Evolutionary conservation across 2,113 vertebrate genomes (phyloP), one percentile per base, ranked within the genome.

Genomic region (Irena cyanogastra): DNA sequence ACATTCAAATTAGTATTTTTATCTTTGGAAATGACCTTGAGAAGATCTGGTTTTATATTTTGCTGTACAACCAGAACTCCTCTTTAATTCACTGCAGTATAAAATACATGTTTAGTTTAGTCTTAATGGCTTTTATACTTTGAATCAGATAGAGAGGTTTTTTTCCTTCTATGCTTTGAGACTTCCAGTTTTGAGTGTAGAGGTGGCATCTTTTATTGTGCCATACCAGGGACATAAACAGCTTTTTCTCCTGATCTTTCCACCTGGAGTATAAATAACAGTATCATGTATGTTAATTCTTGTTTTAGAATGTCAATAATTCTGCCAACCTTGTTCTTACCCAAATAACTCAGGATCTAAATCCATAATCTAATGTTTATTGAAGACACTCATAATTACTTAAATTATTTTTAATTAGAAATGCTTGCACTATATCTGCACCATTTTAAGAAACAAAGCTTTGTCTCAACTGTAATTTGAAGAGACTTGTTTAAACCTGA

Each of bases 401-500:
- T 74, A 7, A 33, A 9, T 9, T 24, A 16, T 45, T 80, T 65
- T 59, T 16, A 21, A 59, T 54, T 78, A 66, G 13, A 77, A 80
- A 66, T 54, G 64, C 60, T 91, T 75, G 45, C 26, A 9, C 37
- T 87, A 0, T 60, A 13, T 56, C 64, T 68, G 31, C 68, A 95
- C 39, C 37, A 22, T 68, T 70, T 20, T 27, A 79, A 52, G 41
- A 83, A 90, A 7, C 6, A 60, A 75, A 75, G 10, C 64, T 89
- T 79, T 86, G 49, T 83, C 71, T 89, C 18, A 10, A 2, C 16
- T 87, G 28, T 59, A 65, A 56, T 57, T 83, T 3, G 12, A 26
- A 84, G 50, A 92, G 71, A 56, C 65, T 95, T 70, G 16, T 78
- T 96, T 95, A 87, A 96, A 92, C 66, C 42, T 89, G 77, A 37